Evolutionary conservation across 2,797 vertebrate genomes (phyloP).

Genomic region (Poeciliopsis paucimaculata): DNA sequence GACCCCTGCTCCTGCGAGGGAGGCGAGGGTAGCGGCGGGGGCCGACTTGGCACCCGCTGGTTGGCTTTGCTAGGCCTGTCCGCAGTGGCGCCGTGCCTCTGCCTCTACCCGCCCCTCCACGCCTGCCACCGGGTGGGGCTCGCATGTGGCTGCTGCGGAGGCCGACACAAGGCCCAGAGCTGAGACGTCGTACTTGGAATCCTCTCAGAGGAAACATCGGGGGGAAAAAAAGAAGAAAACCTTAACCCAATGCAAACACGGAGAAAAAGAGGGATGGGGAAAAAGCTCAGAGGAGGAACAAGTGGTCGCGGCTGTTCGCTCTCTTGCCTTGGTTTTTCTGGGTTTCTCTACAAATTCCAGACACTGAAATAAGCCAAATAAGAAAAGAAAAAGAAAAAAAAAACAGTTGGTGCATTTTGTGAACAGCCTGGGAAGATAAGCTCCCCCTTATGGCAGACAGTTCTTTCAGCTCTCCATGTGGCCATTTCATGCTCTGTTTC

Average conservation of each 20-base stretch:
- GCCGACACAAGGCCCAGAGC: constrained; percentile 93
- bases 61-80: constrained; percentile 95
- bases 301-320: constrained; percentile 44
- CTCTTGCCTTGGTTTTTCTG: constrained; percentile 69
- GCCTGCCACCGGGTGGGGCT: constrained; percentile 93
- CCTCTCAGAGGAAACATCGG: constrained; percentile 23
- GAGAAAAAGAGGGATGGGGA: constrained; percentile 66
- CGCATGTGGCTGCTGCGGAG: constrained; percentile 93
- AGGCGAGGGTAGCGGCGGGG: constrained; percentile 80
- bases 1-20: constrained; percentile 97
- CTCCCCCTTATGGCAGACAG: constrained; percentile 76
- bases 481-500: constrained; percentile 77
- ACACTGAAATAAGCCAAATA: constrained; percentile 78
- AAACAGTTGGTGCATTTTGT: constrained; percentile 73
- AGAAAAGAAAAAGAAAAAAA: constrained; percentile 55
- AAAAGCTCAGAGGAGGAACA: constrained; percentile 44
- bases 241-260: constrained; percentile 71
- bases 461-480: constrained; percentile 76
- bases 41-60: constrained; percentile 95
- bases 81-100: constrained; percentile 95
- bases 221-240: constrained; percentile 1
- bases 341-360: constrained; percentile 76
- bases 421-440: constrained; percentile 79
- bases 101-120: constrained; percentile 96
- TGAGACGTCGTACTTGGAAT: constrained; percentile 71